Evolutionary conservation across 2,113 vertebrate genomes (phyloP).

Genomic region (Herpailurus yagouaroundi): DNA sequence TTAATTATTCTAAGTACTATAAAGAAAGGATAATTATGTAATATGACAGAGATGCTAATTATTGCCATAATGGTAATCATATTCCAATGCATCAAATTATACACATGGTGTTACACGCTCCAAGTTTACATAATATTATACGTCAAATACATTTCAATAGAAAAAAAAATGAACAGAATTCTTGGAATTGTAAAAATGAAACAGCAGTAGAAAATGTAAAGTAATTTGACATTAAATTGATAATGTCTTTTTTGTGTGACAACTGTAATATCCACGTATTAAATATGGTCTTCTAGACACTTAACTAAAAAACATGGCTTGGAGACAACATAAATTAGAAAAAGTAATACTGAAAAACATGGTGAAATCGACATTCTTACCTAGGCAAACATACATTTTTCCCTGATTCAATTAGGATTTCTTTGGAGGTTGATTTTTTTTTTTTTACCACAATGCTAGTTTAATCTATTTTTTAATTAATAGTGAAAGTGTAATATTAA

Average conservation of each 20-base stretch:
- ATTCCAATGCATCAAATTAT: not conserved
- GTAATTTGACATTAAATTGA: not conserved
- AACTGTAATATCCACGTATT: not conserved
- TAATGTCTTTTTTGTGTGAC: not conserved
- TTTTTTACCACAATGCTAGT: not conserved
- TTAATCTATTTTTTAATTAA: not conserved
- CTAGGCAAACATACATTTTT: not conserved
- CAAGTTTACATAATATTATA: not conserved
- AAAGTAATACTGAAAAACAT: not conserved
- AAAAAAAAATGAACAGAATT: not conserved
- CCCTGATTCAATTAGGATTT: not conserved
- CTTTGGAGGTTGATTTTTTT: not conserved
- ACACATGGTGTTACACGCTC: not conserved
- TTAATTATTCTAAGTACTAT: not conserved
- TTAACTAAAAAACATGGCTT: not conserved
- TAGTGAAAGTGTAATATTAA: not conserved
- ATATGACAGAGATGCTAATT: not conserved
- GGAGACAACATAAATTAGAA: not conserved
- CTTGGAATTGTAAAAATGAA: not conserved
- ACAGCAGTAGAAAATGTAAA: not conserved
- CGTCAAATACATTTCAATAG: not conserved
- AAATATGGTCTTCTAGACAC: not conserved
- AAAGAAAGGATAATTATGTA: not conserved
- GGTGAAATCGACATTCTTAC: not conserved
- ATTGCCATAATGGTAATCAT: not conserved